Evolutionary conservation across 2,797 vertebrate species (phyloP).

Genomic region (Nannoperca australis): DNA sequence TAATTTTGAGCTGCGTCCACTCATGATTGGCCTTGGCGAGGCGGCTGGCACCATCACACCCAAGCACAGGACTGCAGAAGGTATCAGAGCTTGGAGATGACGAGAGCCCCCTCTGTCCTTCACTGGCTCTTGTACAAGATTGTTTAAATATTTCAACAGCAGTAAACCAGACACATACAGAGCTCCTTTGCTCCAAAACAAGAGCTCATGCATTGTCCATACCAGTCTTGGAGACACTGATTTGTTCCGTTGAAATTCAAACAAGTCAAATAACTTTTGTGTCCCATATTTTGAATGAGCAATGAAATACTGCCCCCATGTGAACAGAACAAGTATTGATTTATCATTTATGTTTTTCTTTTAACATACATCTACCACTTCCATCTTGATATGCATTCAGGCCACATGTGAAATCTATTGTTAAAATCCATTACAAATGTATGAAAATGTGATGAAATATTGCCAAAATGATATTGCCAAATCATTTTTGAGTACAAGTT

Average conservation of each 20-base stretch:
- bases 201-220: conserved; percentile 25
- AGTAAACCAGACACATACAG: conserved; percentile 62
- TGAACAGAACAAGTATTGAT: conserved; percentile 18
- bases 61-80: conserved; percentile 42
- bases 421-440: neutral
- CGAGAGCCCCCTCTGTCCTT: conserved; percentile 58
- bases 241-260: conserved; percentile 41
- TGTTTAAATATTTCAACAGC: conserved; percentile 81
- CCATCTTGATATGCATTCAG: too few species aligned
- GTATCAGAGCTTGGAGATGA: conserved; percentile 52
- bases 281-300: neutral
- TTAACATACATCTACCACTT: neutral
- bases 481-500: neutral
- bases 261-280: neutral
- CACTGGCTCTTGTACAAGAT: conserved; percentile 68
- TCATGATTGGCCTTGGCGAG: conserved; percentile 11
- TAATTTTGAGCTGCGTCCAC: conserved; percentile 57
- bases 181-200: conserved; percentile 45
- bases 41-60: conserved; percentile 16
- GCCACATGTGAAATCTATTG: neutral
- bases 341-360: neutral
- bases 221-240: conserved; percentile 51
- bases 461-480: conserved; percentile 1
- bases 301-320: conserved; percentile 36
- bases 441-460: neutral